Evolutionary conservation across 2,113 vertebrate genomes (phyloP), one percentile per base, ranked within the genome.

Genomic region (Halcyon senegalensis): DNA sequence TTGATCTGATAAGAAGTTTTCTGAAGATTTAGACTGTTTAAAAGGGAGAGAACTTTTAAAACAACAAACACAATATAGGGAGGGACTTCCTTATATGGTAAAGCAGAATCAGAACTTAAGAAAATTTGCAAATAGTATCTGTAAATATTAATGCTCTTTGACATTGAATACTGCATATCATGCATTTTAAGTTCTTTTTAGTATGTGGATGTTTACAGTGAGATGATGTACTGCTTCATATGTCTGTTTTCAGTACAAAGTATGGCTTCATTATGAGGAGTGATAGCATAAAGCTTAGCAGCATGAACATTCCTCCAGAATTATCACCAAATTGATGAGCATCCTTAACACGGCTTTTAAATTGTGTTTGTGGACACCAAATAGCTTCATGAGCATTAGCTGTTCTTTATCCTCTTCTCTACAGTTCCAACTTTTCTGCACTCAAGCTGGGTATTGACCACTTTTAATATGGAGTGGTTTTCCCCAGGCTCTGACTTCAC

Each of bases 71-170:
- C 16, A 5, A 28, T 70, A 16, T 12, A 62, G 43, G 25, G 56
- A 79, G 12, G 12, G 18, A 44, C 18, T 84, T 81, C 81, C 55
- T 90, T 89, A 43, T 44, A 74, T 8, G 33, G 68, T 53, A 93
- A 87, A 74, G 43, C 55, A 91, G 81, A 56, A 43, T 70, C 23
- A 0, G 6, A 73, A 30, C 58, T 87, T 74, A 69, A 80, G 48
- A 88, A 21, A 46, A 89, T 87, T 90, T 96, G 85, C 80, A 95
- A 95, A 80, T 55, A 25, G 24, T 74, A 58, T 75, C 83, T 93
- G 85, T 92, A 95, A 96, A 94, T 93, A 96, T 93, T 95, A 96
- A 96, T 90, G 93, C 44, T 83, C 92, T 94, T 88, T 84, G 93
- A 93, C 77, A 94, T 30, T 80, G 79, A 88, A 86, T 64, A 44